Evolutionary conservation across 1,140 invertebrate species (phyloP).

Genomic region (Drosophila malerkotliana): DNA sequence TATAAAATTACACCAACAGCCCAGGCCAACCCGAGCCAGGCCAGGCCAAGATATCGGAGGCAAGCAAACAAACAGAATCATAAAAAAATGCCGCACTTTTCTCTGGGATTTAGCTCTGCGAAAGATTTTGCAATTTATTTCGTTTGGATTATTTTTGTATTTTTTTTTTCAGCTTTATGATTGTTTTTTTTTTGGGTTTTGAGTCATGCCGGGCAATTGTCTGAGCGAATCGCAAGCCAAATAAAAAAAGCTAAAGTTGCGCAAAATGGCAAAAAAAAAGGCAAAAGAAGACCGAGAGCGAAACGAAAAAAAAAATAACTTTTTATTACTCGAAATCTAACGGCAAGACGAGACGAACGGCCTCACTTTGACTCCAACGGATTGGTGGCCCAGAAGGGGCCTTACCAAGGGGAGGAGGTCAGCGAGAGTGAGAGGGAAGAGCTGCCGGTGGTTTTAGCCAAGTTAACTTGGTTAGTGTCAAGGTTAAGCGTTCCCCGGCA

Average conservation of each 20-base stretch:
- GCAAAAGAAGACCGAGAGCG: slow-evolving; percentile 2
- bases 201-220: slow-evolving; percentile 74
- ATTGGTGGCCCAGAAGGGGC: neutral
- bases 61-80: slow-evolving; percentile 59
- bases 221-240: slow-evolving; percentile 40
- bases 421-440: slow-evolving; percentile 15
- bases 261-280: slow-evolving; percentile 41
- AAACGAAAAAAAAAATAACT: slow-evolving; percentile 26
- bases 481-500: slow-evolving; percentile 70
- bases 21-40: neutral
- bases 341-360: slow-evolving; percentile 46
- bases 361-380: slow-evolving; percentile 67
- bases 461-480: slow-evolving; percentile 54
- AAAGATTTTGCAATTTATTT: slow-evolving; percentile 82
- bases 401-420: neutral
- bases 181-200: slow-evolving; percentile 30
- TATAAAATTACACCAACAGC: slow-evolving; percentile 58
- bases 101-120: slow-evolving; percentile 49
- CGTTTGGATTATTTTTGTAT: slow-evolving; percentile 36
- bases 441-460: slow-evolving; percentile 4
- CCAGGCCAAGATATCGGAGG: slow-evolving; percentile 15
- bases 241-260: slow-evolving; percentile 47
- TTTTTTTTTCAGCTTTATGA: slow-evolving; percentile 15
- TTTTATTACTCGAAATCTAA: slow-evolving; percentile 71
- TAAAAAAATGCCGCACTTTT: slow-evolving; percentile 76